phyloP scores from a whole-genome alignment of 2,888 invertebrate genomes.

The Drosophila helvetica region DNA sequence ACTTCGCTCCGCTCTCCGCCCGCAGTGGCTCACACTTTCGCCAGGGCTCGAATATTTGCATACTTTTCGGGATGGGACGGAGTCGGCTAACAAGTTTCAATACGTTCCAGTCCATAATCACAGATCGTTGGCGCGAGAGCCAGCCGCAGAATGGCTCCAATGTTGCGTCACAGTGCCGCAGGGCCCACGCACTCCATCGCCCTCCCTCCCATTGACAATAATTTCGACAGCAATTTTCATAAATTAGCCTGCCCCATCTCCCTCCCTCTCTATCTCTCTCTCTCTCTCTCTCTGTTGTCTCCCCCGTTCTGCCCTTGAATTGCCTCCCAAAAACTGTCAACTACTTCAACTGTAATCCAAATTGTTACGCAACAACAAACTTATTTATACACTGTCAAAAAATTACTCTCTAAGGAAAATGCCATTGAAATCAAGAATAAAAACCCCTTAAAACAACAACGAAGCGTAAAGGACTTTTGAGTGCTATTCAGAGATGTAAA shows the following conservation, averaged over 20 bases:
- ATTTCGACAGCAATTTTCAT: constrained; percentile 77
- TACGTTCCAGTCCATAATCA: constrained; percentile 74
- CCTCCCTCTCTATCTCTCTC: too few species aligned
- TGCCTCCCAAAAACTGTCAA: constrained; percentile 57
- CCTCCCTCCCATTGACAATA: constrained; percentile 65
- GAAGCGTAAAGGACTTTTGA: too few species aligned
- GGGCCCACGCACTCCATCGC: constrained; percentile 13
- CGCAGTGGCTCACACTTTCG: constrained; percentile 1
- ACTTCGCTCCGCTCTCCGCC: constrained; percentile 33
- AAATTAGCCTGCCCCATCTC: constrained; percentile 67
- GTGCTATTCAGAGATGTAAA: too few species aligned
- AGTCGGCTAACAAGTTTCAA: constrained; percentile 51
- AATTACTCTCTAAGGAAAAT: neutral
- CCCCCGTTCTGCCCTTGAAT: neutral
- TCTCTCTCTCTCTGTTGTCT: neutral
- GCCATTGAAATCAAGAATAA: neutral
- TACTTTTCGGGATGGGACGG: constrained; percentile 51
- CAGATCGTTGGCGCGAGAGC: constrained; percentile 31
- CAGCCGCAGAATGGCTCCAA: constrained; percentile 32
- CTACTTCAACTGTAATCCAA: constrained; percentile 74
- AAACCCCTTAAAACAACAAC: too few species aligned
- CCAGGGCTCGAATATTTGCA: constrained; percentile 66
- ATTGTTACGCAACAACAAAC: constrained; percentile 70
- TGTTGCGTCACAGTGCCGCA: constrained; percentile 56
- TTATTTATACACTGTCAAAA: constrained; percentile 21